Base-by-base conservation (phyloP, 2,113 vertebrate genomes). In the Daphoenositta chrysoptera region DNA sequence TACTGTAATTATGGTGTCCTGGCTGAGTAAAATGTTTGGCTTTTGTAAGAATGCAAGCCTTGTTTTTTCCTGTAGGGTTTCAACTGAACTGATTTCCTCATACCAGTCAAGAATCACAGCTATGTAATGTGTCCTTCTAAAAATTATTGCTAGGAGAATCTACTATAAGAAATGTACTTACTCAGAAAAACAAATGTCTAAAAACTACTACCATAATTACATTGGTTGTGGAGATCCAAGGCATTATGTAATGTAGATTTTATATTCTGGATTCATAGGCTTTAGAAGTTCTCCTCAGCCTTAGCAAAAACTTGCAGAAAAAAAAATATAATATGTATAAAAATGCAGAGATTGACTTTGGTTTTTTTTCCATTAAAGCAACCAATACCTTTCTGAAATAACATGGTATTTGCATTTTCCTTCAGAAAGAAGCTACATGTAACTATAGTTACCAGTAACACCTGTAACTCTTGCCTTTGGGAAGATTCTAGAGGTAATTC, bases 371-470 rank as follows among this genome's bases (percentile, higher is more conserved):
- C 76, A 92, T 88, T 97, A 96, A 96, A 70, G 37, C 45, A 95
- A 93, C 83, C 8, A 19, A 85, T 45, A 89, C 35, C 84, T 81
- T 96, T 96, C 81, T 92, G 92, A 94, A 95, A 96, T 83, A 92
- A 94, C 75, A 82, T 1, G 14, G 86, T 96, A 94, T 94, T 97
- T 96, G 54, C 85, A 97, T 94, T 94, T 89, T 54, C 89, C 45
- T 83, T 87, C 84, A 96, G 93, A 84, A 92, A 93, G 78, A 66
- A 94, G 72, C 94, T 90, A 80, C 17, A 10, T 68, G 95, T 98
- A 98, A 96, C 97, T 98, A 97, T 97, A 98, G 96, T 96, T 98
- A 98, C 96, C 93, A 93, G 89, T 57, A 82, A 42, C 77, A 89
- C 68, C 90, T 94, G 14, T 31, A 66, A 91, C 40, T 96, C 73